These are phyloP conservation scores for Zosterops pallidus DNA, from an alignment of 2,113 vertebrate species.

Conservation along the genomic window DNA sequence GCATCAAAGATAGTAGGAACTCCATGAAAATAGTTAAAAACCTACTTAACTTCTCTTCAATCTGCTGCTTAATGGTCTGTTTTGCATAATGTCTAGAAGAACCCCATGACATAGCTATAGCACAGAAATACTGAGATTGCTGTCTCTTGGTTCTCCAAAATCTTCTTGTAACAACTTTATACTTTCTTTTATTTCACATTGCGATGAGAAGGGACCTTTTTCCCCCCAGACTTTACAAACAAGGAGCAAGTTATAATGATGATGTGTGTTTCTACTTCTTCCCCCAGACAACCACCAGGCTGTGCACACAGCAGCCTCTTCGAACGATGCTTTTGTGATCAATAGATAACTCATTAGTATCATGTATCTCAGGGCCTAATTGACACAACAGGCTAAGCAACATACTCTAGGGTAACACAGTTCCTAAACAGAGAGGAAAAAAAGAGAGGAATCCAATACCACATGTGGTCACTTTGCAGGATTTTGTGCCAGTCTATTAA, in stretches of 20 bases:
- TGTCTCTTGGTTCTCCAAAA: neutral
- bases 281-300: neutral
- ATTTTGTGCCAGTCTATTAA: neutral
- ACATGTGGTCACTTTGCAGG: neutral
- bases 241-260: neutral
- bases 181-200: neutral
- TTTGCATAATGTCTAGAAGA: neutral
- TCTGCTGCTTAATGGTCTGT: neutral
- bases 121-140: neutral
- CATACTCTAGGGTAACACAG: neutral
- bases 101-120: neutral
- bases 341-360: conserved; percentile 19
- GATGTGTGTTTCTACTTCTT: neutral
- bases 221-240: neutral
- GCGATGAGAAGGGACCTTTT: neutral
- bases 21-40: neutral
- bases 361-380: neutral
- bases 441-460: neutral
- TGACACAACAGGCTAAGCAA: neutral
- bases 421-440: neutral
- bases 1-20: neutral
- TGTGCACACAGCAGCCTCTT: neutral
- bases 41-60: neutral
- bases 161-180: neutral
- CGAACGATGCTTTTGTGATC: neutral